Base-by-base conservation (phyloP, 30 jellyfish, hydroid and myxozoan genomes). In the Hydractinia echinata region DNA sequence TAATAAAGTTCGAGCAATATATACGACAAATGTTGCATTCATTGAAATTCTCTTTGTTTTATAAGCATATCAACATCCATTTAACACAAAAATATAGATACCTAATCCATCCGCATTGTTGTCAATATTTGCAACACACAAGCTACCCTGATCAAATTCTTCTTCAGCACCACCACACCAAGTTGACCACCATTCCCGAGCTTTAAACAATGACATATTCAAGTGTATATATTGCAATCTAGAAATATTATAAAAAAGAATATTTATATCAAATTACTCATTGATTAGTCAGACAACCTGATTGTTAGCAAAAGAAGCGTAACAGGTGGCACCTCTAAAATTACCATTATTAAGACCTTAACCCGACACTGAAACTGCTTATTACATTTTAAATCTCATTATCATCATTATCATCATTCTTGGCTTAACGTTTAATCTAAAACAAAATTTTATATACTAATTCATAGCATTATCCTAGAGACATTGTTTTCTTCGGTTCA, bases 131-230 rank as follows among this genome's bases (percentile, higher is more conserved):
- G 95, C 62, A 15, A 89, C 70, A 85, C 96, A 89, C 18, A 89
- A 87, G 53, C 86, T 66, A 52, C 95, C 95, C 4, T 39, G 51
- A 82, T 89, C 96, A 67, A 89, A 89, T 68, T 83, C 96, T 48
- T 89, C 96, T 14, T 89, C 96, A 53, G 66, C 86, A 5, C 84
- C 84, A 7, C 95, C 96, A 13, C 95, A 91, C 73, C 73, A 83
- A 7, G 96, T 80, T 18, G 95, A 83, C 96, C 96, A 89, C 96
- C 96, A 89, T 10, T 89, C 95, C 76, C 96, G 72, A 5, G 96
- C 96, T 89, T 89, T 87, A 73, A 89, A 89, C 64, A 89, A 81
- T 19, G 96, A 89, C 96, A 89, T 89, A 66, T 78, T 84, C 51
- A 7, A 50, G 30, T 15, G 48, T 13, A 13, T 48, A 11, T 15